Percentiles rank a stretch among this genome's conserved stretches.
Conservation (phyloP, 2,888 invertebrate genomes). For the Ormyrus nitidulus region DNA sequence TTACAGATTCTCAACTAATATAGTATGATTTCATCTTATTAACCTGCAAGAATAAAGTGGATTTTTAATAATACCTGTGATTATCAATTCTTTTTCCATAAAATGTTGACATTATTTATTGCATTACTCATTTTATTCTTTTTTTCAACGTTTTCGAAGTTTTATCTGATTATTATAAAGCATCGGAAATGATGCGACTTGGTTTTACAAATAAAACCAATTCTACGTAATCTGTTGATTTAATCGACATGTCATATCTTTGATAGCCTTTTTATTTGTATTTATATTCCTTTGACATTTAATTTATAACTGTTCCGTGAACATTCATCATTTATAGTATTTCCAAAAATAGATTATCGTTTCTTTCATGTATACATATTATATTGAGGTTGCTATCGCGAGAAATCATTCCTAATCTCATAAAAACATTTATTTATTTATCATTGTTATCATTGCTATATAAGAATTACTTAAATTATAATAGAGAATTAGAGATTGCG, state of each 20-base stretch:
- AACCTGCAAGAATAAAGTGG: slow-evolving; percentile 46
- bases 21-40: slow-evolving; percentile 31
- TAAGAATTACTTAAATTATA: too few species aligned
- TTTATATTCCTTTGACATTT: slow-evolving; percentile 10
- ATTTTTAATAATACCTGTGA: slow-evolving; percentile 40
- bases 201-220: slow-evolving; percentile 17
- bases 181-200: background rate
- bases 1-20: slow-evolving; percentile 26
- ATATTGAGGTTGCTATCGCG: too few species aligned
- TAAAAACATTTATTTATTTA: too few species aligned
- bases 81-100: slow-evolving; percentile 5
- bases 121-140: background rate
- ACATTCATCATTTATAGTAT: slow-evolving; percentile 11
- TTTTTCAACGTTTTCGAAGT: background rate
- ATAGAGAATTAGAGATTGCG: too few species aligned
- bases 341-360: slow-evolving; percentile 21
- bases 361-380: background rate
- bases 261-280: slow-evolving; percentile 20
- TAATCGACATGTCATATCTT: background rate
- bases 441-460: too few species aligned
- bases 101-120: background rate
- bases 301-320: slow-evolving; percentile 2
- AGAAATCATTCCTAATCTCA: too few species aligned
- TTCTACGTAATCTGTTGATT: slow-evolving; percentile 29
- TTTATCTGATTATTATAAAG: slow-evolving; percentile 17